A percentile compares a stretch with the other conserved stretches of the same genome.
phyloP scores from a whole-genome alignment of 2,797 vertebrate species.

The Phrynocephalus vlangalii region DNA sequence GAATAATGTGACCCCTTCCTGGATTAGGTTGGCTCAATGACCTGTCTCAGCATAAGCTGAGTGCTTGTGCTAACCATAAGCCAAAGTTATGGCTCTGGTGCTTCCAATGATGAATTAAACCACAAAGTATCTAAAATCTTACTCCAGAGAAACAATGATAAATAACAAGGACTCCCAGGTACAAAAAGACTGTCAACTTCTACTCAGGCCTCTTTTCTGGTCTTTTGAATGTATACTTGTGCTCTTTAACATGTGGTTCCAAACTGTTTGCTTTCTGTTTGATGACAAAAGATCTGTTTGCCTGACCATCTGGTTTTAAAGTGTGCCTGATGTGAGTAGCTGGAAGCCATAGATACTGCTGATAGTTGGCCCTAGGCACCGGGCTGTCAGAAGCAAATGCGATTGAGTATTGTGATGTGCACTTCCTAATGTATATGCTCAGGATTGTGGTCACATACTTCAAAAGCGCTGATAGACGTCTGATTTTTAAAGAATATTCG shows the following conservation, averaged over 20 bases:
- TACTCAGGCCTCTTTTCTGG: not conserved
- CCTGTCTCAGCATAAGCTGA: not conserved
- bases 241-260: slow-evolving; percentile 60
- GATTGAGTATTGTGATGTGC: not conserved
- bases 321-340: slow-evolving; percentile 27
- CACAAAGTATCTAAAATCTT: slow-evolving; percentile 33
- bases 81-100: slow-evolving; percentile 11
- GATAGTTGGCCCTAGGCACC: slow-evolving; percentile 30
- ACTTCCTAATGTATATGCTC: not conserved
- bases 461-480: slow-evolving; percentile 26
- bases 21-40: not conserved
- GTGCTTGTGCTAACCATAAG: not conserved
- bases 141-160: slow-evolving; percentile 2
- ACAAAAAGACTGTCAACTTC: slow-evolving; percentile 31
- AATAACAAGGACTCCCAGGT: not conserved
- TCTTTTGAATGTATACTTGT: slow-evolving; percentile 40
- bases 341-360: slow-evolving; percentile 35
- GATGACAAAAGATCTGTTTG: slow-evolving; percentile 66
- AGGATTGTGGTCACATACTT: slow-evolving; percentile 6
- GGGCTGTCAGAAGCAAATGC: slow-evolving; percentile 14
- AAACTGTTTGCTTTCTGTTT: slow-evolving; percentile 52
- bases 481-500: not conserved
- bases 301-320: slow-evolving; percentile 61
- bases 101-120: not conserved
- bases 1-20: not conserved